Evolutionary conservation across 2,797 vertebrate species (phyloP).

Genomic region (Loris lydekkerianus): DNA sequence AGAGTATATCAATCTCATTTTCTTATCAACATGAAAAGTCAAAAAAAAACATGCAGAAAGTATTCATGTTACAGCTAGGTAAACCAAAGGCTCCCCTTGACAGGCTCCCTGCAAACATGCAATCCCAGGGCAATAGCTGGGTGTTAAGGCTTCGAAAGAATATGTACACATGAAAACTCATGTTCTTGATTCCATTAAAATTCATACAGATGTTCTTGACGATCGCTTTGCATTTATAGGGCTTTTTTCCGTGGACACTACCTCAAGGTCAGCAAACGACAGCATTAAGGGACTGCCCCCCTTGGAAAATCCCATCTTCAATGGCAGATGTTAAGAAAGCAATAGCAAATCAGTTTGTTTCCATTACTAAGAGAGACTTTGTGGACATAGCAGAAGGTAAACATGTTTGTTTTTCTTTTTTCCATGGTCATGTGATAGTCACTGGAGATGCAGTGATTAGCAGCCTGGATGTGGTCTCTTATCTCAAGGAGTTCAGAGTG

Average conservation of each 20-base stretch:
- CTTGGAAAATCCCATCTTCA: constrained; percentile 81
- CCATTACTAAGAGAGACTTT: constrained; percentile 90
- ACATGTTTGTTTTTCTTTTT: not conserved
- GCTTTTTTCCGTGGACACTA: constrained; percentile 88
- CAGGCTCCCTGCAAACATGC: no score
- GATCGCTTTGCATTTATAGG: constrained; percentile 79
- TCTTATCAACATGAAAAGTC: not conserved
- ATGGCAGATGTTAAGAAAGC: constrained; percentile 85
- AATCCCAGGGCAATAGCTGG: accelerated
- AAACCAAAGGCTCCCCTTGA: not conserved
- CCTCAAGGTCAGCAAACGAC: constrained; percentile 78
- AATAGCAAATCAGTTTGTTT: constrained; percentile 89
- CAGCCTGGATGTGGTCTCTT: not conserved
- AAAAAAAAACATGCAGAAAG: not conserved
- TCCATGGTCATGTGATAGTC: not conserved
- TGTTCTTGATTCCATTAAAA: not conserved
- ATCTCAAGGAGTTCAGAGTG: not conserved
- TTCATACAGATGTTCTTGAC: not conserved
- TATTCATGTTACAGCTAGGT: not conserved
- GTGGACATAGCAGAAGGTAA: constrained; percentile 89
- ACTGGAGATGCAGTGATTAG: accelerated
- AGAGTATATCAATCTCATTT: no score
- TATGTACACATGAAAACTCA: not conserved
- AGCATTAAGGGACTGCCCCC: constrained; percentile 68
- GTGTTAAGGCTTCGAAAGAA: not conserved